Evolutionary conservation across 1,140 invertebrate genomes (phyloP), one percentile per base, ranked within the genome.

Genomic region (Sogatella furcifera): DNA sequence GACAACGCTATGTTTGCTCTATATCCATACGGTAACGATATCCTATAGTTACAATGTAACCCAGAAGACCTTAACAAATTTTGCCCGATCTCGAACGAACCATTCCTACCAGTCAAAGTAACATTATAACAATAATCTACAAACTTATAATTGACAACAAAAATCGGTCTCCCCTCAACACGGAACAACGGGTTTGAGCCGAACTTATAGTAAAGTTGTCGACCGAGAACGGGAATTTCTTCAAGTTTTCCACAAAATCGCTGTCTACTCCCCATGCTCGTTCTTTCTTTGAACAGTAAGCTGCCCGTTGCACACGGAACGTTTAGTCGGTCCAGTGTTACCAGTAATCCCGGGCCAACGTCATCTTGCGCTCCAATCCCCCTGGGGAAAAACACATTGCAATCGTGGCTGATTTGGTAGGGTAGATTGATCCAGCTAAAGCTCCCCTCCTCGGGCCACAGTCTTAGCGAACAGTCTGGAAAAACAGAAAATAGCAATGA

Each of bases 121-220:
- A 84, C 74, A 69, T 83, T 80, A 67, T 83, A 83, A 62, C 83
- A 85, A 66, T 80, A 78, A 70, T 84, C 81, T 24, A 84, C 82
- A 57, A 79, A 69, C 63, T 76, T 78, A 72, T 81, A 84, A 31
- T 69, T 71, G 61, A 82, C 73, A 64, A 77, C 73, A 75, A 84
- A 84, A 66, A 79, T 75, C 38, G 80, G 81, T 68, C 74, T 74
- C 55, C 79, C 80, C 63, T 80, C 77, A 19, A 81, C 68, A 62
- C 77, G 74, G 58, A 83, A 64, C 31, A 72, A 68, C 63, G 75
- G 75, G 10, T 65, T 59, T 0, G 62, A 64, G 4, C 69, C 66
- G 0, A 74, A 71, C 19, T 74, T 72, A 66, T 82, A 82, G 49
- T 82, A 74, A 59, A 80, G 76, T 54, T 72, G 75, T 52, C 80